phyloP scores from a whole-genome alignment of 2,888 invertebrate species.

The Cyaniris semiargus region DNA sequence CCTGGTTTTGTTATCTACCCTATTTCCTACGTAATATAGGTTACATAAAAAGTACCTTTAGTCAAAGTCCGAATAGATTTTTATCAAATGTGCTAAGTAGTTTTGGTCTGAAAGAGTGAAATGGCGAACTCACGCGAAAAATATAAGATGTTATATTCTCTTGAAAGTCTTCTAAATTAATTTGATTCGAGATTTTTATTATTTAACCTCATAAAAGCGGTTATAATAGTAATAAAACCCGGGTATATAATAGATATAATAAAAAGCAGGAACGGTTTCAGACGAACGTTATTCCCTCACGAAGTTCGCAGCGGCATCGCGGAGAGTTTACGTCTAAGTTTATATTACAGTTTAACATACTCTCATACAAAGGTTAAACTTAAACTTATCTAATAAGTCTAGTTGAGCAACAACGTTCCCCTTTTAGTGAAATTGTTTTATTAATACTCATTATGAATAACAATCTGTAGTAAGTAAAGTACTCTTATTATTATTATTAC shows the following conservation, averaged over 20 bases:
- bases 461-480: background rate
- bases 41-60: too few relatives aligned
- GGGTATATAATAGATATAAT: constrained; percentile 4
- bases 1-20: too few relatives aligned
- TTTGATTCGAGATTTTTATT: background rate
- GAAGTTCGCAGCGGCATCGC: constrained; percentile 38
- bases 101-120: background rate
- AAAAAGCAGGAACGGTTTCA: constrained; percentile 26
- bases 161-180: background rate
- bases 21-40: too few relatives aligned
- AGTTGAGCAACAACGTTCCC: constrained; percentile 40
- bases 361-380: constrained; percentile 60
- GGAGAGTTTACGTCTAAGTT: constrained; percentile 54
- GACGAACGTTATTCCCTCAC: constrained; percentile 31
- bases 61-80: too few relatives aligned
- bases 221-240: background rate
- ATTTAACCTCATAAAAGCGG: background rate
- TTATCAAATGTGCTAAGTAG: too few relatives aligned
- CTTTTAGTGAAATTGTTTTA: constrained; percentile 32
- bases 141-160: background rate
- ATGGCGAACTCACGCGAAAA: background rate
- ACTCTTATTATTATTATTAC: background rate
- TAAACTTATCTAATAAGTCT: constrained; percentile 73
- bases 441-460: constrained; percentile 27
- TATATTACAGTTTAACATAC: constrained; percentile 68